A percentile compares a stretch with the other conserved stretches of the same genome.
Evolutionary conservation across 2,888 invertebrate genomes (phyloP).

Genomic region (Eupithecia centaureata): DNA sequence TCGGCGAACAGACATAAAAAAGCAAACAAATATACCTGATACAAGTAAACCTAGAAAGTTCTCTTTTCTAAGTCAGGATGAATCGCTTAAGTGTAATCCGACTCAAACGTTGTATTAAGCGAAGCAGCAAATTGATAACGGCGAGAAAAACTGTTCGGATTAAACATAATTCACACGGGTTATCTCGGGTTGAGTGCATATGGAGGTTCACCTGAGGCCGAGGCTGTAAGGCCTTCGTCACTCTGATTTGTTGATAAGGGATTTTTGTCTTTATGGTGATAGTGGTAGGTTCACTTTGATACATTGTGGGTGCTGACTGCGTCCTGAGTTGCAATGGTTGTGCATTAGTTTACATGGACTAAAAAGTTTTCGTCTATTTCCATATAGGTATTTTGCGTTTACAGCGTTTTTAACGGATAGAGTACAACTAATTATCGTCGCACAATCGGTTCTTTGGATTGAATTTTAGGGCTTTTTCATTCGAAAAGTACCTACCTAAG

Average conservation of each 20-base stretch:
- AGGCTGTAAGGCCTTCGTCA: slow-evolving; percentile 6
- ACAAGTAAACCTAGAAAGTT: too few species aligned
- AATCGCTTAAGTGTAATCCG: slow-evolving; percentile 66
- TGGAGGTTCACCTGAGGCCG: slow-evolving; percentile 16
- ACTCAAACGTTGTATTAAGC: slow-evolving; percentile 68
- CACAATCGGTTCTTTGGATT: too few species aligned
- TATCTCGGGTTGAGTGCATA: slow-evolving; percentile 72
- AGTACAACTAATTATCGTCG: too few species aligned
- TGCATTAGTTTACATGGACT: too few species aligned
- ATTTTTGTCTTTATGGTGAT: slow-evolving; percentile 10
- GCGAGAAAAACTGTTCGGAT: slow-evolving; percentile 70
- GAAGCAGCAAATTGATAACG: slow-evolving; percentile 74
- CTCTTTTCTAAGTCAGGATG: not conserved
- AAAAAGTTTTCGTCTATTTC: too few species aligned
- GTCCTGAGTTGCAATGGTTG: too few species aligned
- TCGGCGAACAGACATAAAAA: too few species aligned
- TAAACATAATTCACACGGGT: slow-evolving; percentile 79
- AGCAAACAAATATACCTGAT: too few species aligned
- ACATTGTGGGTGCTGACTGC: not conserved
- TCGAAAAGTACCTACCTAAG: too few species aligned
- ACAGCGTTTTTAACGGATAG: too few species aligned
- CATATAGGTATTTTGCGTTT: too few species aligned
- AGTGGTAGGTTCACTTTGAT: not conserved
- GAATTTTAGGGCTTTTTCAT: too few species aligned
- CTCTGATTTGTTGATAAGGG: slow-evolving; percentile 4